Percentiles rank a stretch among this genome's conserved stretches.
These are phyloP conservation scores for Acanthaster planci DNA, from an alignment of 35 echinoderm and acorn worm genomes.

Conservation along the genomic window DNA sequence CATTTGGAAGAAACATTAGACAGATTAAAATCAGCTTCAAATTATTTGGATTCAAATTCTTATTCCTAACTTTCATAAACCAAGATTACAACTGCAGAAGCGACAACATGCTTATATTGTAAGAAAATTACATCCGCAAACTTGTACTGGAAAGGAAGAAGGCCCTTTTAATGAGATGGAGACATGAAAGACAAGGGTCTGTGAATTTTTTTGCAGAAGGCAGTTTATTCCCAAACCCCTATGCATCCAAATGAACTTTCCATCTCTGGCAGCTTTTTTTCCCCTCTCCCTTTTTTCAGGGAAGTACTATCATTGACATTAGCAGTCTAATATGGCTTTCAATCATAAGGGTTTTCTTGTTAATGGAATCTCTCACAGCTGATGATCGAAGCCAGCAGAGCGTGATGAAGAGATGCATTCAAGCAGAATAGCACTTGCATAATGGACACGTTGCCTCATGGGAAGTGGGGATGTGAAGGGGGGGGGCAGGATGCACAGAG, in stretches of 20 bases:
- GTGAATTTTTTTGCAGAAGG: too few relatives aligned
- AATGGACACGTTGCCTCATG: constrained; percentile 17
- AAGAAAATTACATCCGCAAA: too few relatives aligned
- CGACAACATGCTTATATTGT: too few relatives aligned
- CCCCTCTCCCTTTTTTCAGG: constrained; percentile 3
- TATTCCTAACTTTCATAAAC: too few relatives aligned
- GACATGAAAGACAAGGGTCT: too few relatives aligned
- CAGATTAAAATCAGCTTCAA: too few relatives aligned
- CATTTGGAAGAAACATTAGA: too few relatives aligned
- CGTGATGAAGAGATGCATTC: not conserved
- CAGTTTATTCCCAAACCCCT: too few relatives aligned
- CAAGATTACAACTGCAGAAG: too few relatives aligned
- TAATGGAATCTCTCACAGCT: constrained; percentile 18
- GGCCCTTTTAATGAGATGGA: too few relatives aligned
- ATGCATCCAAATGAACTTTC: not conserved
- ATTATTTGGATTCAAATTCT: too few relatives aligned
- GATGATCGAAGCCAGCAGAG: constrained; percentile 6
- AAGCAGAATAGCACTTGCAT: constrained; percentile 4
- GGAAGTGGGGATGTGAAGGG: not conserved
- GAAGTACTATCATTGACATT: constrained; percentile 19
- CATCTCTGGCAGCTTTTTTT: not conserved
- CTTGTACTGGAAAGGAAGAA: too few relatives aligned
- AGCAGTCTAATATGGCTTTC: constrained; percentile 11
- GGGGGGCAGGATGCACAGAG: not conserved
- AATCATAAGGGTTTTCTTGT: constrained; percentile 18